Evolutionary conservation across 2,888 invertebrate genomes (phyloP).

Genomic region (Dynastes maya): DNA sequence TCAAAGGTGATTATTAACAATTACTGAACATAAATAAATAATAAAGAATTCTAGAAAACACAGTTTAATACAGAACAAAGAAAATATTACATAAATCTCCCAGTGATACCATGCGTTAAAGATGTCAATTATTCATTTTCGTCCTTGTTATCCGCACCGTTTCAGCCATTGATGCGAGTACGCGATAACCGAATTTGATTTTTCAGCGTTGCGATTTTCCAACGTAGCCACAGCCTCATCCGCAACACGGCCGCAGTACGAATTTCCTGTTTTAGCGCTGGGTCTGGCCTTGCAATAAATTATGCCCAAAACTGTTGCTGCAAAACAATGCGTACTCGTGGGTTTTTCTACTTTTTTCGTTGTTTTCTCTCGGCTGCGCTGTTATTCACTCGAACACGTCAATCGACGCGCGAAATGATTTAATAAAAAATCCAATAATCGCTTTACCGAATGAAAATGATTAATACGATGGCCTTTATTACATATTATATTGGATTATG

Average conservation of each 20-base stretch:
- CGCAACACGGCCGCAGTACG: not conserved
- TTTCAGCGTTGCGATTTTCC: not conserved
- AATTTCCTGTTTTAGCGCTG: not conserved
- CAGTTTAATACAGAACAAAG: too few species aligned
- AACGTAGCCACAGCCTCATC: not conserved
- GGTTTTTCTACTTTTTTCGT: not conserved
- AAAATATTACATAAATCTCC: too few species aligned
- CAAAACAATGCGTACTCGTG: conserved; percentile 11
- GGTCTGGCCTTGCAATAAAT: conserved; percentile 1
- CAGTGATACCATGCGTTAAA: too few species aligned
- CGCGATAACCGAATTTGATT: conserved; percentile 3
- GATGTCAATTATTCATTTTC: too few species aligned
- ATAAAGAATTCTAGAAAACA: too few species aligned
- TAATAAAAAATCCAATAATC: conserved; percentile 41
- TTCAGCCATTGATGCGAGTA: not conserved
- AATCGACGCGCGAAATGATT: conserved; percentile 38
- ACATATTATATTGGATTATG: conserved; percentile 15
- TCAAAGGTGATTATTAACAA: too few species aligned
- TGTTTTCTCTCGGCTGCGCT: not conserved
- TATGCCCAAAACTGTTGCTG: conserved; percentile 18
- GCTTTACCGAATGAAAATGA: conserved; percentile 10
- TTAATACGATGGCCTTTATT: conserved; percentile 24
- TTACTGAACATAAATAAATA: too few species aligned
- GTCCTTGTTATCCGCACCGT: too few species aligned
- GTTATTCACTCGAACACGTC: conserved; percentile 38